A percentile compares a stretch with the other conserved stretches of the same genome.
Conservation (phyloP, 53 echinoderm and acorn worm species). For the Stichopus horrens region DNA sequence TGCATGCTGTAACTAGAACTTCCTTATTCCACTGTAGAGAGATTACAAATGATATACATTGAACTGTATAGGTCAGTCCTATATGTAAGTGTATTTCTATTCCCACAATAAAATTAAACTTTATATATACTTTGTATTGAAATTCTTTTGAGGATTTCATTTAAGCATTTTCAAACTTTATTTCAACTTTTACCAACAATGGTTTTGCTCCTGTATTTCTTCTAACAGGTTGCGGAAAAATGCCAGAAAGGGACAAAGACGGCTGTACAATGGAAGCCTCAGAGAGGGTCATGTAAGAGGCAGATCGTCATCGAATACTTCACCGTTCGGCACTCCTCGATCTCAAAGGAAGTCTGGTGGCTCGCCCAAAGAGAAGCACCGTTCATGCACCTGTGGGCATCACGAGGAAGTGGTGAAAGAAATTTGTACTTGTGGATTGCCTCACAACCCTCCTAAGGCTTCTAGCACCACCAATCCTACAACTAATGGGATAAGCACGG, state of each 20-base stretch:
- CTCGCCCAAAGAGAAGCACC: slow-evolving; percentile 57
- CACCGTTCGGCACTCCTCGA: slow-evolving; percentile 17
- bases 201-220: slow-evolving; percentile 16
- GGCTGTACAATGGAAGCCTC: slow-evolving; percentile 10
- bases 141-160: too few species aligned
- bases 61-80: too few species aligned
- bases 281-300: not conserved
- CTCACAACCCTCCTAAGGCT: slow-evolving; percentile 60
- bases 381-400: slow-evolving; percentile 30
- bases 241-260: not conserved
- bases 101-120: too few species aligned
- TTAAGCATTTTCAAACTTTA: not conserved
- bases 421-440: slow-evolving; percentile 59
- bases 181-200: not conserved
- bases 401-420: slow-evolving; percentile 57
- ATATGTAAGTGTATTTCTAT: too few species aligned
- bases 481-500: slow-evolving; percentile 33
- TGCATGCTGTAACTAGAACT: too few species aligned
- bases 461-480: slow-evolving; percentile 49
- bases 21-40: too few species aligned
- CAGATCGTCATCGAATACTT: slow-evolving; percentile 1
- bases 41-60: too few species aligned
- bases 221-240: slow-evolving; percentile 61
- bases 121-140: too few species aligned
- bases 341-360: slow-evolving; percentile 54